Base-by-base conservation (phyloP, 1,140 invertebrate genomes). In the Schmidtea mediterranea region DNA sequence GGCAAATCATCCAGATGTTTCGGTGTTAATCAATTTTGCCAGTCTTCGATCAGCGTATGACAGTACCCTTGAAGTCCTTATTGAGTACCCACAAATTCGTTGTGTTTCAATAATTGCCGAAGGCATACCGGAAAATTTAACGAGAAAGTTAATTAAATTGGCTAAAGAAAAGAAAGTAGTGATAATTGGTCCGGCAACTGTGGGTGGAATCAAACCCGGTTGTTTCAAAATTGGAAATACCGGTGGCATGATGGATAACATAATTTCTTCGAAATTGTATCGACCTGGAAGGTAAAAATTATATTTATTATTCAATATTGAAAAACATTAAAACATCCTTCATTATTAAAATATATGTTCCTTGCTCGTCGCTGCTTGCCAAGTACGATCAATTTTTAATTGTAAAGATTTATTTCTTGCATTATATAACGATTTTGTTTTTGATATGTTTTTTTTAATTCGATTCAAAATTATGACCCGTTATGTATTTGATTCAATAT, bases 181-280 rank as follows among this genome's bases (percentile, higher is more conserved):
- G 2, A 80, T 92, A 26, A 89, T 92, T 59, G 86, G 86, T 3
- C 92, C 92, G 0, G 92, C 92, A 1, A 98, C 92, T 0, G 90
- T 63, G 37, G 72, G 73, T 43, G 92, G 90, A 22, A 79, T 98
- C 21, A 97, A 97, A 61, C 90, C 92, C 0, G 92, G 90, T 1
- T 94, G 87, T 62, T 94, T 97, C 63, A 98, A 95, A 69, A 98
- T 98, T 56, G 90, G 92, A 36, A 97, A 97, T 68, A 97, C 90
- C 10, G 90, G 87, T 1, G 89, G 89, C 43, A 97, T 98, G 89
- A 82, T 97, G 73, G 90, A 97, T 61, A 98, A 98, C 60, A 94
- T 98, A 57, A 67, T 97, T 1, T 80, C 92, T 54, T 94, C 86
- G 38, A 95, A 90, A 67, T 69, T 97, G 0, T 97, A 95, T 65